Evolutionary conservation across 1,140 invertebrate genomes (phyloP).

Genomic region (Ceratoteleas bidentatus): DNA sequence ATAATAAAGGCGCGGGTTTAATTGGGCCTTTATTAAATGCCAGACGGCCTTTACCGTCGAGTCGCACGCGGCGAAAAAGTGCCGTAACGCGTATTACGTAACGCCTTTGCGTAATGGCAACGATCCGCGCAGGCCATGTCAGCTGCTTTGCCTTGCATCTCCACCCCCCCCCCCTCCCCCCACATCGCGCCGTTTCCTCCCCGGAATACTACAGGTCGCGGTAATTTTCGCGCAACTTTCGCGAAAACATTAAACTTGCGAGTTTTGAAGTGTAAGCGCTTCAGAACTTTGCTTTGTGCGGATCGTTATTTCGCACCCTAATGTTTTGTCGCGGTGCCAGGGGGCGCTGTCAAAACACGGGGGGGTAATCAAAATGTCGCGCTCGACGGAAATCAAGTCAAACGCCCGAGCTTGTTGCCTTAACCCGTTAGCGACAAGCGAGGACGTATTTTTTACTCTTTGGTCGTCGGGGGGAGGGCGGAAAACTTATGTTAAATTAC

Average conservation of each 20-base stretch:
- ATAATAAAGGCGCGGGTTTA: conserved; percentile 39
- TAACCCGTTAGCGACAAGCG: too few species aligned
- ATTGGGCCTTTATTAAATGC: conserved; percentile 51
- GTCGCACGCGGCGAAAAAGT: conserved; percentile 36
- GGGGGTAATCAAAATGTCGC: too few species aligned
- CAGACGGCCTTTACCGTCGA: conserved; percentile 15
- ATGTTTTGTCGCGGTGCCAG: conserved; percentile 33
- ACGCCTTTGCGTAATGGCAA: conserved; percentile 61
- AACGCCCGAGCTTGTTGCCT: too few species aligned
- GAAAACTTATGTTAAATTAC: too few species aligned
- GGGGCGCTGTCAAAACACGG: conserved; percentile 14
- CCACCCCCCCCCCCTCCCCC: neutral
- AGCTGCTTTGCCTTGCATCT: conserved; percentile 57
- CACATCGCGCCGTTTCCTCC: too few species aligned
- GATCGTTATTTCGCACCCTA: conserved; percentile 54
- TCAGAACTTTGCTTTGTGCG: conserved; percentile 61
- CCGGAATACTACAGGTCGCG: conserved; percentile 40
- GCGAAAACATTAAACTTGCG: conserved; percentile 60
- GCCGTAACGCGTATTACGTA: conserved; percentile 55
- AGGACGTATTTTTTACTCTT: too few species aligned
- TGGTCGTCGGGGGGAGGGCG: too few species aligned
- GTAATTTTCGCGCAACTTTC: conserved; percentile 60
- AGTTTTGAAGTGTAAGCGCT: conserved; percentile 61
- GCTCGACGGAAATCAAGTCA: too few species aligned
- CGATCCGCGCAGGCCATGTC: conserved; percentile 60